Evolutionary conservation across 2,113 vertebrate genomes (phyloP).

Genomic region (Electrona antarctica): DNA sequence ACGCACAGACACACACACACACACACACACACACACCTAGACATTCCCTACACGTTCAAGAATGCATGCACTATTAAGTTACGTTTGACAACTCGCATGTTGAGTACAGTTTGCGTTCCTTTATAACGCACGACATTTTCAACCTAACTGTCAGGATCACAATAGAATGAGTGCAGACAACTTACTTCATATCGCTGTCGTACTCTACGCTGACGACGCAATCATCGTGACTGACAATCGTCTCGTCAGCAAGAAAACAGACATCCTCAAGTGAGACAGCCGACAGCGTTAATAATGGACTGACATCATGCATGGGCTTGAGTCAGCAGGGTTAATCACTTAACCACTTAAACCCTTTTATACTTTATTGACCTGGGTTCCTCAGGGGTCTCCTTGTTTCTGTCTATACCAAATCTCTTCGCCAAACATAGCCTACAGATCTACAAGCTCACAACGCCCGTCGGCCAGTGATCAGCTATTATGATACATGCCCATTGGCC

Average conservation of each 20-base stretch:
- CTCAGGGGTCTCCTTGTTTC: too few species aligned
- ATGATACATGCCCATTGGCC: too few species aligned
- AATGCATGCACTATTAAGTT: background rate
- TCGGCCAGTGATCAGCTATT: too few species aligned
- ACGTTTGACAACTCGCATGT: background rate
- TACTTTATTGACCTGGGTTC: too few species aligned
- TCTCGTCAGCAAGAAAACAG: too few species aligned
- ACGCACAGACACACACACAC: background rate
- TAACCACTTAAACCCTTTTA: too few species aligned
- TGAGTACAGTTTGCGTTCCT: background rate
- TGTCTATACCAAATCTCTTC: too few species aligned
- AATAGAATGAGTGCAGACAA: background rate
- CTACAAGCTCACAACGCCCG: too few species aligned
- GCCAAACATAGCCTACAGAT: too few species aligned
- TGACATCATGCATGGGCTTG: background rate
- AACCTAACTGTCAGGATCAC: constrained; percentile 4
- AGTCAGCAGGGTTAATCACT: background rate
- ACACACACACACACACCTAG: background rate
- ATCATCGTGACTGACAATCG: too few species aligned
- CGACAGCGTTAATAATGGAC: background rate
- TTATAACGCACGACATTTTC: constrained; percentile 1
- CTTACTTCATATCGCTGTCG: background rate
- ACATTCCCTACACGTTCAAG: background rate
- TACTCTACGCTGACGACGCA: background rate
- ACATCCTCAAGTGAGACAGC: background rate